Percentiles rank a stretch among this genome's conserved stretches.
These are phyloP conservation scores for Cantharis lateralis DNA, from an alignment of 2,888 invertebrate genomes.

Conservation along the genomic window DNA sequence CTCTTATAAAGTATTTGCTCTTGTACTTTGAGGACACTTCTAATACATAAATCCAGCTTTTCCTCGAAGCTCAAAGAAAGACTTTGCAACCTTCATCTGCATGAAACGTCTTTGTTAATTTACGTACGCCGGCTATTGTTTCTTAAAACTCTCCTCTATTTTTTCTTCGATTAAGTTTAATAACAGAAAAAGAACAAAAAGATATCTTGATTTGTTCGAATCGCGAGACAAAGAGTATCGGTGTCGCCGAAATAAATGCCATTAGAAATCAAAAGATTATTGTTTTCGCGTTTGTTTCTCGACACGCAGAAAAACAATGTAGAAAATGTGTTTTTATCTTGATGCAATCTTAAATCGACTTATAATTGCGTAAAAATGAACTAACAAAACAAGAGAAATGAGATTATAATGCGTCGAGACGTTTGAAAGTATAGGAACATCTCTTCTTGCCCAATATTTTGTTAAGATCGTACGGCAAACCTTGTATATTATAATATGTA, in stretches of 20 bases:
- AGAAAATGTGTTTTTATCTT: not conserved
- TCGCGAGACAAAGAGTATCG: not conserved
- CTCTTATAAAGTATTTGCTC: constrained; percentile 12
- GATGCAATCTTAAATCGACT: not conserved
- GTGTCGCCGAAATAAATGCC: not conserved
- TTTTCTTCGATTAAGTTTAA: not conserved
- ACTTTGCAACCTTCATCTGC: not conserved
- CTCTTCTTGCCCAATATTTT: not conserved
- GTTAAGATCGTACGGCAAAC: not conserved
- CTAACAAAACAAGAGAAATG: not conserved
- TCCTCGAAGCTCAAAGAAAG: constrained; percentile 7
- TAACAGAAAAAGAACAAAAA: not conserved
- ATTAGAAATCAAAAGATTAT: not conserved
- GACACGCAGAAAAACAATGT: not conserved
- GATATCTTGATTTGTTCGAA: not conserved
- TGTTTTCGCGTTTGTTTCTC: not conserved
- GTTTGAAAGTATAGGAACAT: not conserved
- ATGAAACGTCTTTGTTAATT: not conserved
- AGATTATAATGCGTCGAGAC: not conserved
- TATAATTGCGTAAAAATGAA: not conserved
- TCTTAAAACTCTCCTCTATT: not conserved
- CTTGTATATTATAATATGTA: no score
- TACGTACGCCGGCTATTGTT: not conserved
- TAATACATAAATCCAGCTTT: constrained; percentile 20
- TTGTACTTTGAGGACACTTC: constrained; percentile 11